A percentile compares a stretch with the other conserved stretches of the same genome.
Conservation (phyloP, 2,797 vertebrate genomes). For the Eurystomus glaucurus region DNA sequence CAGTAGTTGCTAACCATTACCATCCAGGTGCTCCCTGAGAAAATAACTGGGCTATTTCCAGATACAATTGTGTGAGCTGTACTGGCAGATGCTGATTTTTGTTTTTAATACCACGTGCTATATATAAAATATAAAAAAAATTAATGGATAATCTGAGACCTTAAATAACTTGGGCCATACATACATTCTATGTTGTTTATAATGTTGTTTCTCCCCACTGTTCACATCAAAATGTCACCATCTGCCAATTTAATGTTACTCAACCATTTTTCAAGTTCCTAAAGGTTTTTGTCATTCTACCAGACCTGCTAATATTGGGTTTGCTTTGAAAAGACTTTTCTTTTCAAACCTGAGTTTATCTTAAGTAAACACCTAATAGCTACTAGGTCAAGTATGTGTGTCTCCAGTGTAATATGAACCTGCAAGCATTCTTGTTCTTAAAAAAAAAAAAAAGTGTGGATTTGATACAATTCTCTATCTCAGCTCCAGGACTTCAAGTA, state of each 20-base stretch:
- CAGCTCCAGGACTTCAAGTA: not conserved
- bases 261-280: not conserved
- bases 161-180: not conserved
- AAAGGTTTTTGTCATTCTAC: not conserved
- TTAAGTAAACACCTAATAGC: not conserved
- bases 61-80: not conserved
- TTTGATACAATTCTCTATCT: not conserved
- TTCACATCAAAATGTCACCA: not conserved
- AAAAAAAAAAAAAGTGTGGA: not conserved
- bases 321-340: not conserved
- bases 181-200: no score
- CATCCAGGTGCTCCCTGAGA: slow-evolving; percentile 20
- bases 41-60: slow-evolving; percentile 17
- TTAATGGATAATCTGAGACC: not conserved
- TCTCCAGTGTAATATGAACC: not conserved
- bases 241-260: not conserved
- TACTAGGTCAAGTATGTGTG: not conserved
- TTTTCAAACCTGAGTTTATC: not conserved
- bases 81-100: not conserved
- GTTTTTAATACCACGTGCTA: not conserved
- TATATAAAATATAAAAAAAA: not conserved
- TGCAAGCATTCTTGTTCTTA: not conserved
- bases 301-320: not conserved
- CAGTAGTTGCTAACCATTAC: not conserved
- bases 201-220: not conserved